These are phyloP conservation scores for Cremastobaeus sp. DNA, from an alignment of 2,888 invertebrate genomes.

Conservation along the genomic window DNA sequence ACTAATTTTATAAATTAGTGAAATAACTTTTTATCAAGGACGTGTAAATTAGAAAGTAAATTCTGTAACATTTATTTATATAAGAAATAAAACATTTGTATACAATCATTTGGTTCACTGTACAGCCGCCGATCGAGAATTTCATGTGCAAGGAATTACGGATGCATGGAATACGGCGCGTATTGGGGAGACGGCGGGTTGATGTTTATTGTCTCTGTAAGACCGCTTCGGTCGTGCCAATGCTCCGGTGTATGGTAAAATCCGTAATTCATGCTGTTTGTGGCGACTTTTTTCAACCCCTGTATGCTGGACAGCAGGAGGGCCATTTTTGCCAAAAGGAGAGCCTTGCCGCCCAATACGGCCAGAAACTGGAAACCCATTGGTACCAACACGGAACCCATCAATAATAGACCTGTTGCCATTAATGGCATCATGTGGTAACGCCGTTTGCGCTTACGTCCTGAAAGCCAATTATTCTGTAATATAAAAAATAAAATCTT, in stretches of 20 bases:
- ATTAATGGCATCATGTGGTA: slow-evolving; percentile 87
- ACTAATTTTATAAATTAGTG: no score
- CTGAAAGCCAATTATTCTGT: slow-evolving; percentile 15
- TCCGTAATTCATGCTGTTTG: slow-evolving; percentile 87
- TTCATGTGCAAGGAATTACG: no score
- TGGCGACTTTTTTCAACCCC: slow-evolving; percentile 87
- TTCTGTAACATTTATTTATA: no score
- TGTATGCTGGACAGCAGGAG: slow-evolving; percentile 88
- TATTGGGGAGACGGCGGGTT: no score
- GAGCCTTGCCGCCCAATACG: slow-evolving; percentile 88
- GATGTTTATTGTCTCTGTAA: no score
- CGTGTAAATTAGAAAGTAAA: no score
- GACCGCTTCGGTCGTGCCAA: slow-evolving; percentile 78
- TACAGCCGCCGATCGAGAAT: no score
- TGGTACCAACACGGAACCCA: slow-evolving; percentile 87
- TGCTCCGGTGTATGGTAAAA: slow-evolving; percentile 81
- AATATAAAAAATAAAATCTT: background rate
- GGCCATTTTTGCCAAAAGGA: slow-evolving; percentile 89
- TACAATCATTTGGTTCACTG: no score
- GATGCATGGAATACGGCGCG: no score
- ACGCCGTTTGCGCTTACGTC: slow-evolving; percentile 79
- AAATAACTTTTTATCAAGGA: no score
- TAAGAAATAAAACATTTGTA: no score
- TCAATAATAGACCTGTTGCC: slow-evolving; percentile 87
- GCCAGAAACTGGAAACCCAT: slow-evolving; percentile 92